Evolutionary conservation across 2,797 vertebrate genomes (phyloP).

Genomic region (Gallinago stenura): DNA sequence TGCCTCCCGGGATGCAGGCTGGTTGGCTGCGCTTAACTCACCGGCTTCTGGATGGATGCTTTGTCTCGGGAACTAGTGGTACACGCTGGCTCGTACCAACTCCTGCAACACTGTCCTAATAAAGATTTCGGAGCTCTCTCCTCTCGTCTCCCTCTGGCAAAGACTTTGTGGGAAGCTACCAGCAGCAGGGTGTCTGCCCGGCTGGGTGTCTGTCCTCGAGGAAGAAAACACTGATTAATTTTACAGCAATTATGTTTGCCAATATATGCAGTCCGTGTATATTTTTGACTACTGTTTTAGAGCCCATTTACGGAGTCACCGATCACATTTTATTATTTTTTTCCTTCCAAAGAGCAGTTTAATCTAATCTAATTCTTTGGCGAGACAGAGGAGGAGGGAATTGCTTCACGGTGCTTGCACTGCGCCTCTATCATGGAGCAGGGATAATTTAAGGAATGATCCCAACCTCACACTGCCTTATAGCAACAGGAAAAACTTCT

Average conservation of each 20-base stretch:
- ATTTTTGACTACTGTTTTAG: not conserved
- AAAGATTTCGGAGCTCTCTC: not conserved
- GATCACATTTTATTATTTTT: not conserved
- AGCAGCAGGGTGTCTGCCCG: not conserved
- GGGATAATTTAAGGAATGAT: conserved; percentile 44
- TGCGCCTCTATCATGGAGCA: not conserved
- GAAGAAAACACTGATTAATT: not conserved
- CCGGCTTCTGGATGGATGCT: not conserved
- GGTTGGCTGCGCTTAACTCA: rapidly evolving
- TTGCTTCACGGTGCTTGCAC: conserved; percentile 29
- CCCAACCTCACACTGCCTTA: conserved; percentile 17
- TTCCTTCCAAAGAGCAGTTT: not conserved
- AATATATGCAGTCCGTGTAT: not conserved
- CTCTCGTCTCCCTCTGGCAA: not conserved
- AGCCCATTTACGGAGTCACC: not conserved
- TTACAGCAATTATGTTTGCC: not conserved
- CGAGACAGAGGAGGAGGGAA: conserved; percentile 13
- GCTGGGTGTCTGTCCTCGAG: not conserved
- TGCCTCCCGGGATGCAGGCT: not conserved
- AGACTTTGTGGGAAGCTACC: not conserved
- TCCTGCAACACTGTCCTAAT: not conserved
- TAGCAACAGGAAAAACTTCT: not conserved
- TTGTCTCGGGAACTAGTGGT: not conserved
- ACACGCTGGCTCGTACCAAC: rapidly evolving
- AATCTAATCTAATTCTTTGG: conserved; percentile 44